These are phyloP conservation scores for Anoplophora glabripennis DNA, from an alignment of 1,140 invertebrate genomes.

Conservation along the genomic window DNA sequence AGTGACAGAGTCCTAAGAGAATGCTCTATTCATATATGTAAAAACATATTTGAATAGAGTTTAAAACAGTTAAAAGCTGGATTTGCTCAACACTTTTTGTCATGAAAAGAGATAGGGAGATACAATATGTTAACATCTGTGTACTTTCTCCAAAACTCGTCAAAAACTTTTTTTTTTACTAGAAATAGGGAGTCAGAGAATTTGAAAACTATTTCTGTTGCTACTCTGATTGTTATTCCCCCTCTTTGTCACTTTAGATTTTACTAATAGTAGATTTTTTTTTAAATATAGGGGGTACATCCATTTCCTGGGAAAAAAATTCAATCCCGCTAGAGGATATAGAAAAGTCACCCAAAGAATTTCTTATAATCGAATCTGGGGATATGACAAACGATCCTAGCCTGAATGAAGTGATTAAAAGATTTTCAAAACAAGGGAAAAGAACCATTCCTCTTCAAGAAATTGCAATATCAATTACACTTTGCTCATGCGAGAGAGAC, in stretches of 20 bases:
- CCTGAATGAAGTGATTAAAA: conserved; percentile 22
- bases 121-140: too few relatives aligned
- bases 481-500: conserved; percentile 50
- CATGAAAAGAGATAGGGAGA: too few relatives aligned
- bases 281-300: conserved; percentile 25
- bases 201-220: too few relatives aligned
- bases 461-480: conserved; percentile 52
- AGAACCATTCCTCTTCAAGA: conserved; percentile 51
- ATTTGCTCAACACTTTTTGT: too few relatives aligned
- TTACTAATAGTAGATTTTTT: not conserved
- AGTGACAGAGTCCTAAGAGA: too few relatives aligned
- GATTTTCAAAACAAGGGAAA: conserved; percentile 36
- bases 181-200: too few relatives aligned
- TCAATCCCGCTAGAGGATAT: conserved; percentile 18
- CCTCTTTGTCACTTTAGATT: not conserved
- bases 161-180: too few relatives aligned
- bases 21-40: too few relatives aligned
- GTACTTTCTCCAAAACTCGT: too few relatives aligned
- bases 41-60: too few relatives aligned
- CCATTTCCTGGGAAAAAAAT: conserved; percentile 27
- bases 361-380: conserved; percentile 26
- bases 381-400: conserved; percentile 12
- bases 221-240: too few relatives aligned
- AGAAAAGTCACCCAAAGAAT: conserved; percentile 17
- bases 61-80: too few relatives aligned